Evolutionary conservation across 35 echinoderm and acorn worm species (phyloP).

Genomic region (Holothuria glaberrima): DNA sequence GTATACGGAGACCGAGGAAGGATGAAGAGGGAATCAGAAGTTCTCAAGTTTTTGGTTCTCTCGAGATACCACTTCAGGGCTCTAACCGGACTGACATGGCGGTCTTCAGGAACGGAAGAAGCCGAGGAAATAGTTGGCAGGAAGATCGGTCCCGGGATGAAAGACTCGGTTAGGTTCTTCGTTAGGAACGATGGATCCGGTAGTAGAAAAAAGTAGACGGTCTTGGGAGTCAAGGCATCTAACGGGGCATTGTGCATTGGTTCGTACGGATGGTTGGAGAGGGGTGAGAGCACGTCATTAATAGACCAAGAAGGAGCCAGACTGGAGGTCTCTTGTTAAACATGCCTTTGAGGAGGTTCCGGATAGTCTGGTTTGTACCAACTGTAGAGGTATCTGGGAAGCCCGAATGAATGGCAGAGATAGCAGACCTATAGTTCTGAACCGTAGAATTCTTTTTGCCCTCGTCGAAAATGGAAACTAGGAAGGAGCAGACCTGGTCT

Average conservation of each 20-base stretch:
- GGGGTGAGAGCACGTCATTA: no score
- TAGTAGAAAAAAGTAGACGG: not conserved
- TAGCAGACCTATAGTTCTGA: no score
- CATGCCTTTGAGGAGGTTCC: no score
- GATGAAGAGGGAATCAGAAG: not conserved
- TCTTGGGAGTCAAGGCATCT: constrained; percentile 1
- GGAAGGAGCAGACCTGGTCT: not conserved
- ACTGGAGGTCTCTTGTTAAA: no score
- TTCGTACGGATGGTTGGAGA: no score
- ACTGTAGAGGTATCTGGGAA: no score
- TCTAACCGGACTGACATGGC: constrained; percentile 10
- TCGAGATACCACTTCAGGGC: constrained; percentile 14
- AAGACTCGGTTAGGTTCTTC: constrained; percentile 29
- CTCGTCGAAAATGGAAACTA: no score
- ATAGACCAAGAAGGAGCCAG: no score
- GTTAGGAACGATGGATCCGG: constrained; percentile 10
- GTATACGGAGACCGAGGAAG: not conserved
- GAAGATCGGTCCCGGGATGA: not conserved
- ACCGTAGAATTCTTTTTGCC: no score
- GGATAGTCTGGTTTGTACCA: no score
- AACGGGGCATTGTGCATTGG: constrained; percentile 1
- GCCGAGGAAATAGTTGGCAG: not conserved
- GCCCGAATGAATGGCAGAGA: no score
- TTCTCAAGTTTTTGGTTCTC: not conserved
- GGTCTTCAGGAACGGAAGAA: not conserved